Evolutionary conservation across 2,888 invertebrate species (phyloP), one percentile per base, ranked within the genome.

Genomic region (Luffia ferchaultella): DNA sequence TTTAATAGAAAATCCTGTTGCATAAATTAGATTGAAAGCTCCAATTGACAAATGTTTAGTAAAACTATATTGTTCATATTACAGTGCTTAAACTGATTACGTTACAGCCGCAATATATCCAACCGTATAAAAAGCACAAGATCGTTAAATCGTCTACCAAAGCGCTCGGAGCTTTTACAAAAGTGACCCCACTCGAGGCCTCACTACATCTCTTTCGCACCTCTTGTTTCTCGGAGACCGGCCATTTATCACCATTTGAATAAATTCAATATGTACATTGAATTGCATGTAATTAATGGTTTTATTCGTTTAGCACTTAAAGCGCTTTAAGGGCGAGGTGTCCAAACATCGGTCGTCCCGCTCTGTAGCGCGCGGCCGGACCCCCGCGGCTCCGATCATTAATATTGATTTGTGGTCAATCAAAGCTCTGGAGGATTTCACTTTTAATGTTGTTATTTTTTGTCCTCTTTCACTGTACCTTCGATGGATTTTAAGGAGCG

Each of bases 401-500:
- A 85, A 85, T 85, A 84, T 83, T 85, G 84, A 85, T 85, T 85
- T 85, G 84, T 84, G 84, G 85, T 84, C 83, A 85, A 85, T 85
- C 84, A 84, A 76, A 79, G 76, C 69, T 68, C 68, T 72, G 61
- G 71, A 76, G 80, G 76, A 79, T 83, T 82, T 80, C 73, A 77
- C 77, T 82, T 80, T 82, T 79, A 78, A 76, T 77, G 70, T 73
- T 73, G 63, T 68, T 71, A 68, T 76, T 76, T 78, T 77, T 76
- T 72, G 65, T 69, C 62, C 54, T 60, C 55, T 55, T 57, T 60
- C 62, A 20, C 16, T 40, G 18, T 50, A 62, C 60, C 46, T 18
- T 20, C 20, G 43, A 30, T 18, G 63, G 62, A 60, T 65, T 67
- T 64, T 67, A 64, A 68, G 63, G 62, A 63, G 63, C 62, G 61